phyloP scores from a whole-genome alignment of 2,888 invertebrate species.

The Aphodius sticticus region DNA sequence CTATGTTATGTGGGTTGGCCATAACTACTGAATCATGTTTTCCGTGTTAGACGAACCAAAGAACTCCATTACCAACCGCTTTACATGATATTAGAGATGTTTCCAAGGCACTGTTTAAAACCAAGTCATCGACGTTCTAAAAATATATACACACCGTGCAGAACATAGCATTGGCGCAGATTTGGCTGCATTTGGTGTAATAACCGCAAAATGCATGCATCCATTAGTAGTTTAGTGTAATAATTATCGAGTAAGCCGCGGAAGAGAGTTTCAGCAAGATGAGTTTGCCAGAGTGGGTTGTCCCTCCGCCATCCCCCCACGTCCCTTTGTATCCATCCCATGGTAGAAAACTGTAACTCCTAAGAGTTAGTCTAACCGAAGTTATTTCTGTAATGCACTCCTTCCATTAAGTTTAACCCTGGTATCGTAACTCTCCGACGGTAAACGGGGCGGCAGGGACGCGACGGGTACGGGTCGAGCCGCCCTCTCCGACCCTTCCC shows the following conservation, averaged over 20 bases:
- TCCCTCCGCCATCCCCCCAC: not conserved
- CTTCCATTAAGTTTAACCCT: constrained; percentile 52
- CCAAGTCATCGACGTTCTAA: not conserved
- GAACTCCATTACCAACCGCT: no score
- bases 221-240: not conserved
- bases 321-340: constrained; percentile 8
- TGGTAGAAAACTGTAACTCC: constrained; percentile 36
- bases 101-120: no score
- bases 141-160: not conserved
- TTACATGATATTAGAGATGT: no score
- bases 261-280: not conserved
- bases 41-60: no score
- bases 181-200: not conserved
- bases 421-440: constrained; percentile 48
- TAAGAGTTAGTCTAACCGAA: constrained; percentile 53
- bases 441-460: constrained; percentile 22
- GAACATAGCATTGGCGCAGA: not conserved
- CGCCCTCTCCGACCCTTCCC: constrained; percentile 13
- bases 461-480: constrained; percentile 9
- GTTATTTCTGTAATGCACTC: constrained; percentile 59
- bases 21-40: no score
- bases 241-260: not conserved
- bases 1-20: no score
- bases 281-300: not conserved
- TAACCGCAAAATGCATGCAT: not conserved